Conservation (phyloP, 2,888 invertebrate genomes). For the Gari tellinella region DNA sequence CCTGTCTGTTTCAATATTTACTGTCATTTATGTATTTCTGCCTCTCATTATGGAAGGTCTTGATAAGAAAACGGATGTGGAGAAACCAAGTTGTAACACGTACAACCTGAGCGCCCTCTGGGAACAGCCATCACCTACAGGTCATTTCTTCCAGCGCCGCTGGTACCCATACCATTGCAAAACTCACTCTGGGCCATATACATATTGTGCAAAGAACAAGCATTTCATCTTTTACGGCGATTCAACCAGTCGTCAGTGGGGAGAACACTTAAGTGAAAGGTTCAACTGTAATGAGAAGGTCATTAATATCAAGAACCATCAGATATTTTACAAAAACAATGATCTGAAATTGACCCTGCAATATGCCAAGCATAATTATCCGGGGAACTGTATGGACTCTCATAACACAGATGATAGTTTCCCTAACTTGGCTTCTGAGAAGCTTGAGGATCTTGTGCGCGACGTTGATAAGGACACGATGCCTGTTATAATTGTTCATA, state of each 20-base stretch:
- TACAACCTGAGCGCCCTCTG: not conserved
- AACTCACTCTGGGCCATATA: not conserved
- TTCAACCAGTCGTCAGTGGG: slow-evolving; percentile 15
- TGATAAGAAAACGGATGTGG: no score
- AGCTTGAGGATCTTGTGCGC: not conserved
- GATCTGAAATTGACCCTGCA: not conserved
- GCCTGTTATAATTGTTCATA: not conserved
- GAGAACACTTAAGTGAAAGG: not conserved
- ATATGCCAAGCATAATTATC: not conserved
- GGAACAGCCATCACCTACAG: not conserved
- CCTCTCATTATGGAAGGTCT: no score
- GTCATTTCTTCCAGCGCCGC: not conserved
- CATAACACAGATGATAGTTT: no score
- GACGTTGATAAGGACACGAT: not conserved
- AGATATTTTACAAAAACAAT: not conserved
- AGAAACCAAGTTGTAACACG: not conserved
- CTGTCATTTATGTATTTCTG: no score
- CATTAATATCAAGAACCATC: no score
- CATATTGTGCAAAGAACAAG: slow-evolving; percentile 1
- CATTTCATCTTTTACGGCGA: slow-evolving; percentile 9
- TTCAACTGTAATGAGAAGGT: not conserved
- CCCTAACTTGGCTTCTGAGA: not conserved
- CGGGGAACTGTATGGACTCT: not conserved
- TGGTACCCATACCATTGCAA: slow-evolving; percentile 5
- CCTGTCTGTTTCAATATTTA: no score